Percentiles rank a stretch among this genome's conserved stretches.
Conservation (phyloP, 2,888 invertebrate genomes). For the Pollenia griseotomentosa region DNA sequence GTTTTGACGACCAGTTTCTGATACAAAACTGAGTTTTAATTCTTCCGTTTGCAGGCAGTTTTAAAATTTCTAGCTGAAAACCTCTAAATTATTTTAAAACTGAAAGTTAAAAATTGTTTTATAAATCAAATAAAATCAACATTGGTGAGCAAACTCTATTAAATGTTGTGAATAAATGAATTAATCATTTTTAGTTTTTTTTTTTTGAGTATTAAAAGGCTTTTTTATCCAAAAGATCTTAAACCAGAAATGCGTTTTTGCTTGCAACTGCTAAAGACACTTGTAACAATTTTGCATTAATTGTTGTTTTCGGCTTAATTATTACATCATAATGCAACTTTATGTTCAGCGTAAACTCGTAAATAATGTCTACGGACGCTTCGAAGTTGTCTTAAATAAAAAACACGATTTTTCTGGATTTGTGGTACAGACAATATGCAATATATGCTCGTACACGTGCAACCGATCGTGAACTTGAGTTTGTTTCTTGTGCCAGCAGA, state of each 20-base stretch:
- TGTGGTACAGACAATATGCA: not conserved
- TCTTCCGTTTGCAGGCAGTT: too few relatives aligned
- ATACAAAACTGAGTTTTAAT: too few relatives aligned
- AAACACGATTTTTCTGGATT: conserved; percentile 28
- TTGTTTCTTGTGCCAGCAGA: not conserved
- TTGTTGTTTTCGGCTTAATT: conserved; percentile 38
- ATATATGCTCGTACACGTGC: conserved; percentile 41
- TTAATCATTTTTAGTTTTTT: not conserved
- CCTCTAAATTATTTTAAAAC: too few relatives aligned
- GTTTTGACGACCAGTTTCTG: too few relatives aligned
- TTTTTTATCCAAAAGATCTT: not conserved
- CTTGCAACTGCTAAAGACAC: conserved; percentile 23
- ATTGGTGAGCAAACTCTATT: not conserved
- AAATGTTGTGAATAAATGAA: not conserved
- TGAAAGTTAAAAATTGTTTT: too few relatives aligned
- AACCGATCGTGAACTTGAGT: conserved; percentile 73
- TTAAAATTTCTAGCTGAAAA: too few relatives aligned
- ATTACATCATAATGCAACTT: conserved; percentile 55
- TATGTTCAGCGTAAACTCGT: conserved; percentile 16
- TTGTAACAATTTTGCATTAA: conserved; percentile 36
- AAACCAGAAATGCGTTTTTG: conserved; percentile 15
- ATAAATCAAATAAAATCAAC: not conserved
- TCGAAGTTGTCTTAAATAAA: conserved; percentile 29
- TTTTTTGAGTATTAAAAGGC: not conserved
- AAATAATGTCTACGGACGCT: conserved; percentile 9